Base-by-base conservation (phyloP, 2,888 invertebrate species). In the Clunio marinus region DNA sequence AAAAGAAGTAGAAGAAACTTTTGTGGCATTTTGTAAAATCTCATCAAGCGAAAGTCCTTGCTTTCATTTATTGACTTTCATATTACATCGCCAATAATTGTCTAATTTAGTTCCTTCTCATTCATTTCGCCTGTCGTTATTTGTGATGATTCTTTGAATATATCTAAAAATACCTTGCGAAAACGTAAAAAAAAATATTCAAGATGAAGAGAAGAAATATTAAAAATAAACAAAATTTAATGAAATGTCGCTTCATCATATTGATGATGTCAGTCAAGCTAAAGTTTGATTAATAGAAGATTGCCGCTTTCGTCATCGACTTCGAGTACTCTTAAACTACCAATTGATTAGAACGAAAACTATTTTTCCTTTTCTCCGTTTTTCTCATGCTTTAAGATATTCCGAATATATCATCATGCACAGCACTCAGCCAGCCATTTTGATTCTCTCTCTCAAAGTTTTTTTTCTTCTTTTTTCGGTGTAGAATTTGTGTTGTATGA, bases 401-500 rank as follows among this genome's bases (percentile, higher is more conserved):
- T 41, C 41, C 41, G 41, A 41, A 41, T 41, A n/a, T n/a, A n/a
- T 41, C 41, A 41, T 41, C 41, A 41, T 41, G 41, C 41, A 45
- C 45, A 51, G 4, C 5, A 32, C 5, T 13, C n/a, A 27, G 35
- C 59, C 59, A 59, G 63, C 63, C 63, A 63, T 63, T 63, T 63
- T 63, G 63, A 63, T 63, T 63, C 45, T 17, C 24, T 46, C 46
- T 45, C 63, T 63, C 60, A 15, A 13, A n/a, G 45, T n/a, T n/a
- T 32, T 10, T 32, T 10, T 51, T 8, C 8, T 8, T 24, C 17
- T 13, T 51, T 51, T 15, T 51, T 22, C 51, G 27, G 58, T 62
- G 45, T 46, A 37, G 45, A 63, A 35, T 46, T 46, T 25, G 37
- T 46, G 46, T 63, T 63, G 63, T 63, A 63, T 63, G 27, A 45